Percentiles rank a stretch among this genome's conserved stretches.
Conservation (phyloP, 2,797 vertebrate genomes). For the Emys orbicularis region DNA sequence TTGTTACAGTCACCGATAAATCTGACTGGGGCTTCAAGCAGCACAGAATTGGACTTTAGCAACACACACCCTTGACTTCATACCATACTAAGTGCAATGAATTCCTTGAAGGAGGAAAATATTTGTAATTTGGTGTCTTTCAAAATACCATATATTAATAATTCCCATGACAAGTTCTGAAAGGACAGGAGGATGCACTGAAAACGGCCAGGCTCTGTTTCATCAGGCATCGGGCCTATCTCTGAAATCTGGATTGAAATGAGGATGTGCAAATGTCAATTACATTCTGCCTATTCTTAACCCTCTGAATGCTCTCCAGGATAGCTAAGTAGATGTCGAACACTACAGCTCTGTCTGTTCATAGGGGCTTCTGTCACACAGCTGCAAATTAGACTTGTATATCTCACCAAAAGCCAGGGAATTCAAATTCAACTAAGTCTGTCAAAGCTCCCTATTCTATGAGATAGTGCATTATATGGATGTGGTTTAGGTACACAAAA, state of each 20-base stretch:
- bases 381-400: neutral
- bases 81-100: neutral
- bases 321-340: neutral
- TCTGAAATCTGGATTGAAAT: neutral
- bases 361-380: neutral
- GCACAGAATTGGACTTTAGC: neutral
- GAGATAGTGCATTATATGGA: neutral
- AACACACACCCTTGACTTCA: neutral
- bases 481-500: neutral
- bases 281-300: neutral
- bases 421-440: neutral
- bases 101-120: neutral
- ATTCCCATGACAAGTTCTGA: neutral
- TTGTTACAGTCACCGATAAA: neutral
- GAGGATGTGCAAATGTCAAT: neutral
- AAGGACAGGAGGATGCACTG: neutral
- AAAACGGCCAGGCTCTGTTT: neutral
- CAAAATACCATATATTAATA: neutral
- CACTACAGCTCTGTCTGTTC: neutral
- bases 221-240: neutral
- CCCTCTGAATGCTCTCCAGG: neutral
- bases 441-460: neutral
- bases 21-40: neutral
- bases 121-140: neutral
- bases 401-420: neutral